Evolutionary conservation across 2,888 invertebrate species (phyloP).

Genomic region (Chrysolina americana): DNA sequence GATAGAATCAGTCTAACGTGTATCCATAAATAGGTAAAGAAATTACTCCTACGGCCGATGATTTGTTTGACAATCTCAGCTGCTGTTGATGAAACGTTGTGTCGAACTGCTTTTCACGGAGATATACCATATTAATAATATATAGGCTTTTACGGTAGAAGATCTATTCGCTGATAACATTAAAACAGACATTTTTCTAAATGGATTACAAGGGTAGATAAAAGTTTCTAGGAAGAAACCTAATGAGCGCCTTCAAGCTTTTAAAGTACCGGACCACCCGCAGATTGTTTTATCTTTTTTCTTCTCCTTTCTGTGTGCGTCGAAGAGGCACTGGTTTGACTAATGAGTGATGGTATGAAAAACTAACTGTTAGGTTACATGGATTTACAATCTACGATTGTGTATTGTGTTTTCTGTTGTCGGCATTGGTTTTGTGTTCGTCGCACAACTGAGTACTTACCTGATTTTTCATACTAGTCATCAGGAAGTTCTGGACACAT

Average conservation of each 20-base stretch:
- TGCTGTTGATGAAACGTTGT: too few relatives aligned
- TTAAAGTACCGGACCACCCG: conserved; percentile 43
- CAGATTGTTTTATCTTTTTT: conserved; percentile 23
- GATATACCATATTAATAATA: neutral
- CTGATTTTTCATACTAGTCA: too few relatives aligned
- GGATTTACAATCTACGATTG: neutral
- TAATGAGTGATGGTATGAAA: conserved; percentile 14
- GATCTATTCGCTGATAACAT: conserved; percentile 29
- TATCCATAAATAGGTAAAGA: too few relatives aligned
- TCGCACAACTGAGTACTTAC: too few relatives aligned
- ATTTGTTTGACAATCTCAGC: too few relatives aligned
- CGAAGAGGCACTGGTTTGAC: neutral
- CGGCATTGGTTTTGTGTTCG: too few relatives aligned
- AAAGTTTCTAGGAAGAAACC: conserved; percentile 44
- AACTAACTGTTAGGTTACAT: neutral
- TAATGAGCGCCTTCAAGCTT: conserved; percentile 41
- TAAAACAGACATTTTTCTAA: conserved; percentile 39
- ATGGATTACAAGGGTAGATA: conserved; percentile 43
- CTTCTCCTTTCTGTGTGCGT: neutral
- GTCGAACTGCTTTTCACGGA: neutral
- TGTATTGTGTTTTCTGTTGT: neutral
- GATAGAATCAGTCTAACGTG: too few relatives aligned
- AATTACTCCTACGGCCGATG: too few relatives aligned
- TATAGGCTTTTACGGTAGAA: conserved; percentile 7
- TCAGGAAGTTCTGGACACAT: too few relatives aligned